Conservation (phyloP, 2,113 vertebrate species). For the Hydropotes inermis region DNA sequence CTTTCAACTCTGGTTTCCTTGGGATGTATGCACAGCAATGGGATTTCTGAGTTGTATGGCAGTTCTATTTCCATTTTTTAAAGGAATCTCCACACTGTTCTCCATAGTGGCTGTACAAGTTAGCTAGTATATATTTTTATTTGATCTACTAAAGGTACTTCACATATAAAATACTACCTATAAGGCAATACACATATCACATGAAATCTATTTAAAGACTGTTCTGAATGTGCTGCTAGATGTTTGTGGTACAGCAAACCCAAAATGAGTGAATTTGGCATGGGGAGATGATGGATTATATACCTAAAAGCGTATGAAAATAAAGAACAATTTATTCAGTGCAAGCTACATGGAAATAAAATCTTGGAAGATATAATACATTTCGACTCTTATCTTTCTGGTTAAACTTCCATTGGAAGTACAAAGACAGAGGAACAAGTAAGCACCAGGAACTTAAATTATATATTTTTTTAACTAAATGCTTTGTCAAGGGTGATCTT, state of each 20-base stretch:
- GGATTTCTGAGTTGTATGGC: neutral
- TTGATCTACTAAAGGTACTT: neutral
- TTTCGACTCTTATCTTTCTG: neutral
- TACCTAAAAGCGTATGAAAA: neutral
- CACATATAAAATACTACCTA: neutral
- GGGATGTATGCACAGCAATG: neutral
- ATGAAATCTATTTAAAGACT: neutral
- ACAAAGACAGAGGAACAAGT: neutral
- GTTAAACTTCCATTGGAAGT: neutral
- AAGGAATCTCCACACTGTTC: neutral
- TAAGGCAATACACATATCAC: neutral
- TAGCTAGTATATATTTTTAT: neutral
- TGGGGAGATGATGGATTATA: neutral
- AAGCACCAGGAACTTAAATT: conserved; percentile 11
- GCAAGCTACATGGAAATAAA: neutral
- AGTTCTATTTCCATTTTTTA: neutral
- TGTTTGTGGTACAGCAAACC: neutral
- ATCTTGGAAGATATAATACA: neutral
- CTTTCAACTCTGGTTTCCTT: neutral
- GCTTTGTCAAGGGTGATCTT: conserved; percentile 5
- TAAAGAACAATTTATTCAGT: neutral
- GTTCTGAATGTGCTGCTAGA: neutral
- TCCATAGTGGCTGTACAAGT: neutral
- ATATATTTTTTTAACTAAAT: conserved; percentile 29
- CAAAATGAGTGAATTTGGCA: neutral